These are phyloP conservation scores for Dicrurus megarhynchus DNA, from an alignment of 2,113 vertebrate genomes.

Conservation along the genomic window DNA sequence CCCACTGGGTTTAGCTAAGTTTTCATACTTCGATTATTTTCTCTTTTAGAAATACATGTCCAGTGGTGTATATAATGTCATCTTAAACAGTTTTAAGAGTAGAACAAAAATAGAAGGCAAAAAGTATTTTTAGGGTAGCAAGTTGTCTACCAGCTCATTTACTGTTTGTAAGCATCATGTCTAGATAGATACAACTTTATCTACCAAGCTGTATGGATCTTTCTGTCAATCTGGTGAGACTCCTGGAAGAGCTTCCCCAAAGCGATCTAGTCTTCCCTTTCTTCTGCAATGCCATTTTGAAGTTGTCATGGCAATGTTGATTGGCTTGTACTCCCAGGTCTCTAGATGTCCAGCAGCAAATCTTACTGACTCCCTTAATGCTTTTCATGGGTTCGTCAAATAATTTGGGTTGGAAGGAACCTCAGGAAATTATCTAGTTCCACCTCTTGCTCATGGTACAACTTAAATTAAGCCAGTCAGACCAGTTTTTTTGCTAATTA, in stretches of 20 bases:
- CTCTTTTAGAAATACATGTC: not conserved
- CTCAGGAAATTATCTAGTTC: not conserved
- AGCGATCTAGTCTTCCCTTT: not conserved
- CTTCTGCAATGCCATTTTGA: not conserved
- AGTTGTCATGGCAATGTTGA: not conserved
- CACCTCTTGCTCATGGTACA: not conserved
- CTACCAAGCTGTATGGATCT: not conserved
- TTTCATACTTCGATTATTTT: not conserved
- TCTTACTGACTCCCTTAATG: not conserved
- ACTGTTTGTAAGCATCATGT: not conserved
- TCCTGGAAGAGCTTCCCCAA: not conserved
- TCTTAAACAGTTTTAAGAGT: not conserved
- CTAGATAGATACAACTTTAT: not conserved
- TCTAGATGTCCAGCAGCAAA: not conserved
- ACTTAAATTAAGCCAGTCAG: not conserved
- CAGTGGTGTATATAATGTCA: not conserved
- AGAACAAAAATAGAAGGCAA: not conserved
- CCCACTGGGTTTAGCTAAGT: not conserved
- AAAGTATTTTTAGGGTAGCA: not conserved
- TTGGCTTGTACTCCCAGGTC: not conserved
- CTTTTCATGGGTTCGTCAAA: rapidly evolving
- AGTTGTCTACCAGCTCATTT: not conserved
- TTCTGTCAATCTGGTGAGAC: not conserved
- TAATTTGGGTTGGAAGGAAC: not conserved
- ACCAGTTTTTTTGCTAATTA: not conserved